phyloP scores from a whole-genome alignment of 2,113 vertebrate genomes.

The Pyrgilauda ruficollis region DNA sequence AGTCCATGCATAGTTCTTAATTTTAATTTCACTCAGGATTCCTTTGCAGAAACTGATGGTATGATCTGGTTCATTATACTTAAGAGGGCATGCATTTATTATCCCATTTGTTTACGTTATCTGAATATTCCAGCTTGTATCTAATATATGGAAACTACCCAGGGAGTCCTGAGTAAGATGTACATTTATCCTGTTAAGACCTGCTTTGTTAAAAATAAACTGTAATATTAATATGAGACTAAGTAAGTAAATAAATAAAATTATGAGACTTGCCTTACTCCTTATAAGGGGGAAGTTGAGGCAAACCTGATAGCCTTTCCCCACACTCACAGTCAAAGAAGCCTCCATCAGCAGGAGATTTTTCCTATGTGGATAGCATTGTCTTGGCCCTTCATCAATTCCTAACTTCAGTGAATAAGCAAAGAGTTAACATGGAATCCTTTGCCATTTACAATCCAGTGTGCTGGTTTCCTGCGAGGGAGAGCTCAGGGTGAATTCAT shows the following conservation, averaged over 20 bases:
- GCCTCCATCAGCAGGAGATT: background rate
- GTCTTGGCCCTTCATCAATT: background rate
- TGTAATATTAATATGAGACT: background rate
- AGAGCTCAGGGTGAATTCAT: slow-evolving; percentile 54
- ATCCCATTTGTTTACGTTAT: background rate
- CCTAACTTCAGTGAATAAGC: background rate
- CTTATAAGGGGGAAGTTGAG: background rate
- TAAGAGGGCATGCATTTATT: background rate
- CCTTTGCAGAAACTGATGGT: background rate
- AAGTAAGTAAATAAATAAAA: background rate
- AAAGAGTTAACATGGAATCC: slow-evolving; percentile 34
- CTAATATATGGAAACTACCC: background rate
- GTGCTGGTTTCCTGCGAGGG: slow-evolving; percentile 33
- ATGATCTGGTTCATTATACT: background rate
- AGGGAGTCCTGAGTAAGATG: background rate
- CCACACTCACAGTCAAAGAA: background rate
- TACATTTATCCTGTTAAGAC: background rate
- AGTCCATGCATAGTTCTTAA: background rate
- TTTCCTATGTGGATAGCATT: background rate
- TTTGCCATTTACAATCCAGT: slow-evolving; percentile 16
- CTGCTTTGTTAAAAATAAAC: background rate
- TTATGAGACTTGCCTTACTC: background rate
- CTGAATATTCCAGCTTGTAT: background rate
- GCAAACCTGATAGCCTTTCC: background rate
- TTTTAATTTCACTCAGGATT: background rate